phyloP scores from a whole-genome alignment of 2,797 vertebrate species.

The Pipistrellus pygmaeus region DNA sequence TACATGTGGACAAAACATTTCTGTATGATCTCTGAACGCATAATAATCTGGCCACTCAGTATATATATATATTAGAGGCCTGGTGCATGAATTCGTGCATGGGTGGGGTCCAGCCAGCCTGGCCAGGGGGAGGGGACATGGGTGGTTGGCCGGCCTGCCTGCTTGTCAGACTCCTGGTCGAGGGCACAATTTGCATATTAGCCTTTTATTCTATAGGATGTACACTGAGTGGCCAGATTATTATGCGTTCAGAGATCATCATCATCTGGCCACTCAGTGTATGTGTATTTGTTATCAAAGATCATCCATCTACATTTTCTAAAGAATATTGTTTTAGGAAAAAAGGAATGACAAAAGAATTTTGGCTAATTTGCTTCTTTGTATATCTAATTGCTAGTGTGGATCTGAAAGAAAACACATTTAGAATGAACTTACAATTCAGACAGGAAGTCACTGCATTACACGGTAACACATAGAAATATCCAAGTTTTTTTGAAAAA shows the following conservation, averaged over 20 bases:
- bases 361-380: constrained; percentile 7
- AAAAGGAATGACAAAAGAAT: not conserved
- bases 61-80: too few relatives aligned
- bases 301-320: not conserved
- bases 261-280: too few relatives aligned
- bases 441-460: not conserved
- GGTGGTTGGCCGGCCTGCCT: too few relatives aligned
- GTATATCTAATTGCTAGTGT: not conserved
- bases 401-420: not conserved
- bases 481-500: not conserved
- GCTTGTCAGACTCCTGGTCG: too few relatives aligned
- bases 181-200: too few relatives aligned
- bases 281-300: not conserved
- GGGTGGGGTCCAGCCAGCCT: too few relatives aligned
- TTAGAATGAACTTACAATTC: constrained; percentile 29
- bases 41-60: too few relatives aligned
- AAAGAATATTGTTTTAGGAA: not conserved
- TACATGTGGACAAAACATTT: not conserved
- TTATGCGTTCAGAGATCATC: too few relatives aligned
- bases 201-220: too few relatives aligned
- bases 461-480: not conserved
- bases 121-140: too few relatives aligned
- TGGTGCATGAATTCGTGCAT: too few relatives aligned
- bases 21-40: not conserved
- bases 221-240: too few relatives aligned